Base-by-base conservation (phyloP, 2,797 vertebrate genomes). In the Mico argentatus region DNA sequence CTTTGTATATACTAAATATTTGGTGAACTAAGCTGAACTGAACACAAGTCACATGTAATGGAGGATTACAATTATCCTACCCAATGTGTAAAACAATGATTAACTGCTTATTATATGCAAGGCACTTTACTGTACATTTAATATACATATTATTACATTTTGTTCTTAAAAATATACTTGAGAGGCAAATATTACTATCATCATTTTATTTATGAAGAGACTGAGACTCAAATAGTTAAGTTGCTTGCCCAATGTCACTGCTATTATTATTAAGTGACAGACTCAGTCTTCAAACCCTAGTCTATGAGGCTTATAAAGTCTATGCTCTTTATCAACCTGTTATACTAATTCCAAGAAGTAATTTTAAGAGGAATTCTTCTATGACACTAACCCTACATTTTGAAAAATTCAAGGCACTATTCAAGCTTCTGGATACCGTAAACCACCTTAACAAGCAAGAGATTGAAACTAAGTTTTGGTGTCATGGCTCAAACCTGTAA, bases 131-230 rank as follows among this genome's bases (percentile, higher is more conserved):
- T 73, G n/a, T 55, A 46, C 4, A 90, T 70, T 36, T 86, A 90
- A 64, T 87, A 55, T 36, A 55, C 2, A 26, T 76, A 90, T 87
- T 61, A 80, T 52, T 89, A 46, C 2, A 90, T 70, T 80, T 90
- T 41, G 55, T 19, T 86, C n/a, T 94, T 86, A 57, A 20, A 88
- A 88, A 11, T 64, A 80, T 64, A 61, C 2, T 4, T 84, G 27
- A 19, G 19, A 76, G 9, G 14, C 22, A 67, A 81, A 82, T 90
- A 84, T 41, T 83, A 75, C 27, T 90, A 76, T 52, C 19, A 89
- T 30, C 30, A 85, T 93, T 90, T 95, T 95, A 94, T 44, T 81
- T 36, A 90, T 44, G 19, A 89, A 82, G 27, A 91, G 33, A 87
- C 30, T 30, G 50, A 91, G 41, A 73, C 13, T 76, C 20, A 67